A percentile compares a stretch with the other conserved stretches of the same genome.
These are phyloP conservation scores for Drosophila recens DNA, from an alignment of 2,888 invertebrate species.

Conservation along the genomic window DNA sequence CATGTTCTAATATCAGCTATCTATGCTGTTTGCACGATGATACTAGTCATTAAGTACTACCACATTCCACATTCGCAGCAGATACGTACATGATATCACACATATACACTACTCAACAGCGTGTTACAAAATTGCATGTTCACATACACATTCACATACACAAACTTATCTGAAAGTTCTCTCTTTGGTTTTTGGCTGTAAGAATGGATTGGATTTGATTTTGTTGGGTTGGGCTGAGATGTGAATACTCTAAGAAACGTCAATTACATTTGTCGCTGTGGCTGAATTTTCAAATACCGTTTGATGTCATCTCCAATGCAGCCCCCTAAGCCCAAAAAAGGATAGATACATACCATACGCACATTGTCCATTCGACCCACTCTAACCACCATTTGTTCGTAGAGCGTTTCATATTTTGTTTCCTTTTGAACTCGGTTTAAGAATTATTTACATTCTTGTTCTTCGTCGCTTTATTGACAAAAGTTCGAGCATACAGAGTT, in stretches of 20 bases:
- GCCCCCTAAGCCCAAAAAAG: constrained; percentile 7
- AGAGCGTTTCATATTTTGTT: constrained; percentile 30
- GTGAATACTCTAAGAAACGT: constrained; percentile 68
- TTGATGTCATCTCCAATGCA: constrained; percentile 33
- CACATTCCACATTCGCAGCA: constrained; percentile 27
- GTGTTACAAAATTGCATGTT: constrained; percentile 54
- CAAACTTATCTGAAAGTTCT: constrained; percentile 41
- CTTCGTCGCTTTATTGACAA: constrained; percentile 29
- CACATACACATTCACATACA: constrained; percentile 25
- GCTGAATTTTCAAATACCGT: constrained; percentile 67
- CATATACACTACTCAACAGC: constrained; percentile 38
- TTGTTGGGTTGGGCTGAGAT: background rate
- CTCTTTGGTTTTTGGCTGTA: constrained; percentile 46
- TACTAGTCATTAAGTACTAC: constrained; percentile 47
- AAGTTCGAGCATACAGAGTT: constrained; percentile 40
- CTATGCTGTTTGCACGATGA: constrained; percentile 53
- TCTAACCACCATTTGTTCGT: constrained; percentile 48
- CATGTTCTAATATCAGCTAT: constrained; percentile 27
- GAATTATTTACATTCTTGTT: constrained; percentile 24
- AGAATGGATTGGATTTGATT: constrained; percentile 15
- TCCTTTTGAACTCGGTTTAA: constrained; percentile 33
- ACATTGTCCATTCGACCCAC: constrained; percentile 20
- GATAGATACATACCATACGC: constrained; percentile 36
- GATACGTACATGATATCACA: constrained; percentile 15
- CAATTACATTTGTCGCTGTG: constrained; percentile 79